These are phyloP conservation scores for Diarsia brunnea DNA, from an alignment of 2,888 invertebrate species.

Conservation along the genomic window DNA sequence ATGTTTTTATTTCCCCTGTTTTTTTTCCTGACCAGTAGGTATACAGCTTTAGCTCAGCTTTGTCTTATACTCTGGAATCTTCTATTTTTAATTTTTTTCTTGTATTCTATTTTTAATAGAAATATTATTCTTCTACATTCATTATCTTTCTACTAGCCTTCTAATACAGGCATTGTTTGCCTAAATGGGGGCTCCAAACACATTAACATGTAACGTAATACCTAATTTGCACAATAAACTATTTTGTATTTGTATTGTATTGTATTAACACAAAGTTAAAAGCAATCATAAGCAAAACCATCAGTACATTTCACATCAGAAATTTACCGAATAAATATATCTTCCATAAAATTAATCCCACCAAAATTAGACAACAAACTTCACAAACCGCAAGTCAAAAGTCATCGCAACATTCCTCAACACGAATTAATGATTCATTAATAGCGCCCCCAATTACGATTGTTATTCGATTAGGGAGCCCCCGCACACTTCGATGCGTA, in stretches of 20 bases:
- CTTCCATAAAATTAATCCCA: constrained; percentile 20
- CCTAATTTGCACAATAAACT: too few relatives aligned
- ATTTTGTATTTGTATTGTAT: too few relatives aligned
- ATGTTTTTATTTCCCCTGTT: background rate
- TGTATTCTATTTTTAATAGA: background rate
- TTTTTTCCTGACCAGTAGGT: background rate
- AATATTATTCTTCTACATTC: too few relatives aligned
- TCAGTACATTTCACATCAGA: background rate
- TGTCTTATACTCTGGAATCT: background rate
- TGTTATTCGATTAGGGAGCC: constrained; percentile 84
- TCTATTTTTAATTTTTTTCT: too few relatives aligned
- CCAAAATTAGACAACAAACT: constrained; percentile 59
- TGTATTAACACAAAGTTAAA: background rate
- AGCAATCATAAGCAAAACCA: background rate
- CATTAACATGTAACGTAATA: too few relatives aligned
- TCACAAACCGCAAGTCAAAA: constrained; percentile 73
- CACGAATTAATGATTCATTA: constrained; percentile 87
- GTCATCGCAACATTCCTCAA: constrained; percentile 74
- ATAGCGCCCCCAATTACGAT: constrained; percentile 80
- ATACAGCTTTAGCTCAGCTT: background rate
- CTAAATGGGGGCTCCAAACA: too few relatives aligned
- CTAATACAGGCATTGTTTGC: too few relatives aligned
- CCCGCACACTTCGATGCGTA: constrained; percentile 73
- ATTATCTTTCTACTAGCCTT: too few relatives aligned
- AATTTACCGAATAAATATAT: background rate